A percentile compares a stretch with the other conserved stretches of the same genome.
phyloP scores from a whole-genome alignment of 2,797 vertebrate species.

The Corythornis leucogaster region DNA sequence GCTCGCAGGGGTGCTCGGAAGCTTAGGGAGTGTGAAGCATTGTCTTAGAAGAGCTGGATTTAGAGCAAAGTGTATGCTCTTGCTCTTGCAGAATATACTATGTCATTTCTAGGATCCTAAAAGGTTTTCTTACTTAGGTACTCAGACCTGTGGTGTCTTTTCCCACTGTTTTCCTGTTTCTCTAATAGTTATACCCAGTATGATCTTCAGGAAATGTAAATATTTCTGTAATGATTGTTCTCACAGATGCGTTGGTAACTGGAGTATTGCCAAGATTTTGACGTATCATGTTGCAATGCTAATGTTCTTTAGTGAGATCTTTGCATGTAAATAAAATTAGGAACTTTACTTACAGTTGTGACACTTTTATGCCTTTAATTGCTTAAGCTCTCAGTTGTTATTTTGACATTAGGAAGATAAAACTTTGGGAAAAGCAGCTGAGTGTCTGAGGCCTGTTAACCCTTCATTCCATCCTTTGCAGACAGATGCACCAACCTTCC shows the following conservation, averaged over 20 bases:
- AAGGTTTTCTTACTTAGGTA: rapidly evolving
- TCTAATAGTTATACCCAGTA: neutral
- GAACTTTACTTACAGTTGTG: neutral
- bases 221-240: neutral
- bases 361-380: neutral
- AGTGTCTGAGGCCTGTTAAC: neutral
- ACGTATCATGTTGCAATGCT: neutral
- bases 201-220: neutral
- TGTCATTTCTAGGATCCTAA: neutral
- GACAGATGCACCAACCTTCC: neutral
- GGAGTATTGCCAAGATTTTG: neutral
- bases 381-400: neutral
- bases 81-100: rapidly evolving
- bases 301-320: neutral
- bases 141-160: neutral
- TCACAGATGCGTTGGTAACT: neutral
- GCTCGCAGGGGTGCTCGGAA: rapidly evolving
- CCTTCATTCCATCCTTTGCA: neutral
- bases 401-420: neutral
- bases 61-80: rapidly evolving
- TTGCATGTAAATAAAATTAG: neutral
- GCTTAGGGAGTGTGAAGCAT: rapidly evolving
- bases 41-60: neutral
- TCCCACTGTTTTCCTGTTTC: rapidly evolving
- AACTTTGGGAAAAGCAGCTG: neutral